Evolutionary conservation across 1,140 invertebrate genomes (phyloP).

Genomic region (Antheraea mylitta): DNA sequence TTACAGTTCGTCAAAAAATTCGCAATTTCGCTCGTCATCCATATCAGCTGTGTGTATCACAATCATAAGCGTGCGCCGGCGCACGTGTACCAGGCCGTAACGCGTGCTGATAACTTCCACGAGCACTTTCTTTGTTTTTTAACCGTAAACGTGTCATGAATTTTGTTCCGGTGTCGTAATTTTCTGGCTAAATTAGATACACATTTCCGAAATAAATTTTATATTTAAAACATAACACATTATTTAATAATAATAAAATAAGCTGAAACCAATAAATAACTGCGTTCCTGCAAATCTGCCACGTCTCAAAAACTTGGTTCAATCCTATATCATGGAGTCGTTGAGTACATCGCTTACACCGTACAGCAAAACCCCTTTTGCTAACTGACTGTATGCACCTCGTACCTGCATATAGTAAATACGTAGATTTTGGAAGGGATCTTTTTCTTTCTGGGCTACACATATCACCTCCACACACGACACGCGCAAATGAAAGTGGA

Average conservation of each 20-base stretch:
- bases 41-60: slow-evolving; percentile 20
- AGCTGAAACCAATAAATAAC: too few relatives aligned
- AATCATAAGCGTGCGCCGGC: slow-evolving; percentile 21
- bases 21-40: background rate
- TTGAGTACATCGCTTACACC: too few relatives aligned
- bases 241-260: background rate
- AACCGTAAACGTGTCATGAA: slow-evolving; percentile 12
- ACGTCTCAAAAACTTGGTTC: too few relatives aligned
- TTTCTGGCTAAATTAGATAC: background rate
- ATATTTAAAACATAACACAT: background rate
- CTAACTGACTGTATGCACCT: too few relatives aligned
- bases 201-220: background rate
- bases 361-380: too few relatives aligned
- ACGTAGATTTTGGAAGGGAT: too few relatives aligned
- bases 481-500: too few relatives aligned
- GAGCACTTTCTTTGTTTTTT: slow-evolving; percentile 32
- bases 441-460: too few relatives aligned
- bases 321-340: too few relatives aligned
- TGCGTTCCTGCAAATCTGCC: too few relatives aligned
- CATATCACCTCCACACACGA: too few relatives aligned
- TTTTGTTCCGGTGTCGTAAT: slow-evolving; percentile 13
- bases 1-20: background rate
- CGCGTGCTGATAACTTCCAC: slow-evolving; percentile 23
- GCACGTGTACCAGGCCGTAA: slow-evolving; percentile 30
- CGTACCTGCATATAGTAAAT: too few relatives aligned